Evolutionary conservation across 2,113 vertebrate genomes (phyloP).

Genomic region (Anser brachyrhynchus): DNA sequence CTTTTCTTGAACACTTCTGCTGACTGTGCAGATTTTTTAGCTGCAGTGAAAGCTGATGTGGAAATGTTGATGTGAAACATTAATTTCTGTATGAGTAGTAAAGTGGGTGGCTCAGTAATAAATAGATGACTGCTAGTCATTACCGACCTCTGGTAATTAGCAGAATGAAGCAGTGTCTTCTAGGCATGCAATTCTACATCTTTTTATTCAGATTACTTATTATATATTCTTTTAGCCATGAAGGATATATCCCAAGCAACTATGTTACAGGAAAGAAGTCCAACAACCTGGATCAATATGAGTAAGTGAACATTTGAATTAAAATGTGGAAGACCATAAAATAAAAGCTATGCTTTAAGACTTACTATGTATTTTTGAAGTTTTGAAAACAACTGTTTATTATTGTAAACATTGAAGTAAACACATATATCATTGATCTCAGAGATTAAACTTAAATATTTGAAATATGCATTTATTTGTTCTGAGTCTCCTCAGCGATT

Average conservation of each 20-base stretch:
- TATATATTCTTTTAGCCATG: constrained; percentile 72
- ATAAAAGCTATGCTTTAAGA: neutral
- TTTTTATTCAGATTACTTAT: neutral
- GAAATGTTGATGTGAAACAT: neutral
- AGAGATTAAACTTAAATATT: neutral
- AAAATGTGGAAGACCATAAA: neutral
- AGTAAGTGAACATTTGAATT: constrained; percentile 81
- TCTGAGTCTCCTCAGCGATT: neutral
- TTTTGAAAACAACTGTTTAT: neutral
- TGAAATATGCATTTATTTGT: neutral
- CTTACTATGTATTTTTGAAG: neutral
- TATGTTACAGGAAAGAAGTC: constrained; percentile 89
- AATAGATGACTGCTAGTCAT: neutral
- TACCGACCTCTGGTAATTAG: neutral
- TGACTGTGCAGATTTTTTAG: neutral
- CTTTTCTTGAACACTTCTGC: neutral
- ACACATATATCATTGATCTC: neutral
- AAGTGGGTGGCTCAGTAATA: neutral
- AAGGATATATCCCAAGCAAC: constrained; percentile 96
- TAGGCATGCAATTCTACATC: neutral
- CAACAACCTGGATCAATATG: constrained; percentile 87
- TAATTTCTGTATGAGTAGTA: neutral
- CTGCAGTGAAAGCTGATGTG: neutral
- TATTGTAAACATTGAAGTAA: neutral
- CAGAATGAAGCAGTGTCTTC: neutral